These are phyloP conservation scores for Rana temporaria DNA, from an alignment of 2,113 vertebrate genomes.

Conservation along the genomic window DNA sequence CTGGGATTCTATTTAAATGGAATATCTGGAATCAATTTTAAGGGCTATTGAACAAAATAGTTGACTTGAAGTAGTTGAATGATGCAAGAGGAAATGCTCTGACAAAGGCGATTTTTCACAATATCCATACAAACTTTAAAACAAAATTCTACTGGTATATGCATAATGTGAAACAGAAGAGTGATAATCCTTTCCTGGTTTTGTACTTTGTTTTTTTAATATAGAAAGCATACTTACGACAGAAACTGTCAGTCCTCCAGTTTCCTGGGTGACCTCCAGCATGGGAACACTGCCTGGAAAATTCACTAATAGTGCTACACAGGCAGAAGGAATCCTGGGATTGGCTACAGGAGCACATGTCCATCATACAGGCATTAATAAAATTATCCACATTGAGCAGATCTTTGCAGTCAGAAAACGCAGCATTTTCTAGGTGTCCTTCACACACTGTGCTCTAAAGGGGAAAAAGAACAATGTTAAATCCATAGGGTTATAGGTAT, in stretches of 20 bases:
- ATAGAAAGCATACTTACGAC: conserved; percentile 75
- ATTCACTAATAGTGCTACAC: conserved; percentile 89
- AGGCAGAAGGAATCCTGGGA: conserved; percentile 67
- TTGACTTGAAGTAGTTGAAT: no score
- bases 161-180: no score
- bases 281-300: conserved; percentile 92
- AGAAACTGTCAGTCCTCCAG: conserved; percentile 85
- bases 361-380: conserved; percentile 81
- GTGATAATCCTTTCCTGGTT: no score
- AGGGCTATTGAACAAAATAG: no score
- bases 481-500: no score
- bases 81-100: no score
- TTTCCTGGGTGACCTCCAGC: conserved; percentile 83
- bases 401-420: conserved; percentile 77
- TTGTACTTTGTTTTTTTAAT: background rate
- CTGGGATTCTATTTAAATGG: no score
- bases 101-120: no score
- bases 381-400: conserved; percentile 77
- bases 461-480: background rate
- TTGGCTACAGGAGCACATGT: conserved; percentile 78
- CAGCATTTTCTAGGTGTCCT: conserved; percentile 67
- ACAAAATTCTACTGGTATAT: no score
- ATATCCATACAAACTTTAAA: no score
- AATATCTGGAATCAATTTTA: no score
- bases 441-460: conserved; percentile 71